A percentile compares a stretch with the other conserved stretches of the same genome.
Evolutionary conservation across 2,797 vertebrate genomes (phyloP).

Genomic region (Sebastes steindachneri): DNA sequence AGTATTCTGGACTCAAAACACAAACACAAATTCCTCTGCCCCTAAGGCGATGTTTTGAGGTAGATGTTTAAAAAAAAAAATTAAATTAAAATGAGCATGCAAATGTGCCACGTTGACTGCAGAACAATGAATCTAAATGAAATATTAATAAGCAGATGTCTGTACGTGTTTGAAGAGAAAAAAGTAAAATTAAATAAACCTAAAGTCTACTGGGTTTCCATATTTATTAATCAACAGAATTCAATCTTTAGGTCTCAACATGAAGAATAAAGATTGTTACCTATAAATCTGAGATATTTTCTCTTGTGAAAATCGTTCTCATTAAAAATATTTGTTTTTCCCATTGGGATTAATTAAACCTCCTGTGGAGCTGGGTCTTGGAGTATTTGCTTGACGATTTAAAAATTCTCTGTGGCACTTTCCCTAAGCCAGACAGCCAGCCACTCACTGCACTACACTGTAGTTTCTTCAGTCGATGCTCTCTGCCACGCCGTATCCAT

Average conservation of each 20-base stretch:
- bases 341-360: conserved; percentile 19
- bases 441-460: conserved; percentile 16
- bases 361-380: not conserved
- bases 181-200: not conserved
- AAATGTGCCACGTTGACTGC: conserved; percentile 18
- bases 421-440: conserved; percentile 14
- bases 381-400: conserved; percentile 14
- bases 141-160: conserved; percentile 18
- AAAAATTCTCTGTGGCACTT: conserved; percentile 9
- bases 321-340: not conserved
- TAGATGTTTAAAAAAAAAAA: not conserved
- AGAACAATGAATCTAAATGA: conserved; percentile 23
- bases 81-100: conserved; percentile 26
- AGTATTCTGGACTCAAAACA: conserved; percentile 37
- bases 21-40: conserved; percentile 18
- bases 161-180: not conserved
- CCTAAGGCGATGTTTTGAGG: conserved; percentile 20
- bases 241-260: not conserved
- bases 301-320: not conserved
- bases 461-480: conserved; percentile 29
- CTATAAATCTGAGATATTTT: not conserved
- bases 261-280: not conserved
- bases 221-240: not conserved
- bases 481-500: conserved; percentile 44
- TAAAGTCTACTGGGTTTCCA: not conserved